Base-by-base conservation (phyloP, 2,888 invertebrate species). In the Sclerodermus sp. region DNA sequence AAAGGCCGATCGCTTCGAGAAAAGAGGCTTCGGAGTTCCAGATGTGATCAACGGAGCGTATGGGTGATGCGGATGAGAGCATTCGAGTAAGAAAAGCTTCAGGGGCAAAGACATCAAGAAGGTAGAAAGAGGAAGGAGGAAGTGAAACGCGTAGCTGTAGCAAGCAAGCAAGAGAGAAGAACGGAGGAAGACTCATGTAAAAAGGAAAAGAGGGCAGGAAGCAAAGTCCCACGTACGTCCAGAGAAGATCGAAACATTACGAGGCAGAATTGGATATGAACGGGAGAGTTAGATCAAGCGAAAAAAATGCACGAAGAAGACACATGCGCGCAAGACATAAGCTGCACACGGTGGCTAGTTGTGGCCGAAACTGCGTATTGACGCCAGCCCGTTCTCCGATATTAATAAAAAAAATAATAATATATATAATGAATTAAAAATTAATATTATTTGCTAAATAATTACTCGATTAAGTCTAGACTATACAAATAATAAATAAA, bases 361-460 rank as follows among this genome's bases (percentile, higher is more conserved):
- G 60, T 62, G 71, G 64, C 66, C 68, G 70, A 67, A 70, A 67
- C 70, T 70, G 72, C 73, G 68, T 74, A 70, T 71, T 68, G 67
- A 70, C 72, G 74, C 70, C 69, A 70, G 70, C 76, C 76, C 76
- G 66, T 74, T 76, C 76, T 74, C 75, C 71, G 71, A 74, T 70
- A 74, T 77, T 73, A 71, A 72, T 74, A 70, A 74, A 68, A 66
- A 67, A 64, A 69, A 67, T 66, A 71, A 68, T 67, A 67, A 64
- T 64, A 64, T 66, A 69, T 67, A 68, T 62, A 72, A 68, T 69
- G 68, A 70, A 61, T 71, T 73, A 67, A 70, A 69, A 72, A 72
- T 70, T 73, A 74, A 71, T 73, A 75, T 70, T 75, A 73, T 73
- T 70, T 72, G 72, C 73, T 74, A 74, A 71, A 73, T 72, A 70